phyloP scores from a whole-genome alignment of 2,113 vertebrate genomes.

The Amphiprion ocellaris region DNA sequence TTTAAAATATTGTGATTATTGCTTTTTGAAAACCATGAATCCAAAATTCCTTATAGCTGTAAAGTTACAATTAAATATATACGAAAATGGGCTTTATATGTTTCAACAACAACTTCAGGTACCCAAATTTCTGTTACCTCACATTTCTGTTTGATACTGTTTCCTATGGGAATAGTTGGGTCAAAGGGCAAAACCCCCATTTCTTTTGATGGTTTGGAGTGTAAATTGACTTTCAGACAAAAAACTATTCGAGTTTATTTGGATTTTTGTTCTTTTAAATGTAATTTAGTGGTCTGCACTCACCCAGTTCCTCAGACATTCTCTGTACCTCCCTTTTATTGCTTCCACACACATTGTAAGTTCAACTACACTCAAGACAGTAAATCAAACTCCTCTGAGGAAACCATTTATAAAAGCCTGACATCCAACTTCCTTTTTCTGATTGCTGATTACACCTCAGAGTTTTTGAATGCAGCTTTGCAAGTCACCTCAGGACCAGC shows the following conservation, averaged over 20 bases:
- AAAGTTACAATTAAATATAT: constrained; percentile 6
- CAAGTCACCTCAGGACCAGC: constrained; percentile 56
- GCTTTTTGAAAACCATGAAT: too few species aligned
- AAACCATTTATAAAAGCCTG: constrained; percentile 70
- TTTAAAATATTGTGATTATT: background rate
- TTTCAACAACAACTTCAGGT: constrained; percentile 31
- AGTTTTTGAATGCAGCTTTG: constrained; percentile 64
- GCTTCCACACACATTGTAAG: constrained; percentile 35
- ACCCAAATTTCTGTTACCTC: constrained; percentile 4
- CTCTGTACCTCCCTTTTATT: constrained; percentile 15
- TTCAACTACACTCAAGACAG: constrained; percentile 47
- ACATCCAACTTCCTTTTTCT: constrained; percentile 77
- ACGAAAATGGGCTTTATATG: constrained; percentile 10
- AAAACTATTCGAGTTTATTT: constrained; percentile 26
- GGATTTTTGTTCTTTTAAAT: constrained; percentile 42
- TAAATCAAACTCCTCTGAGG: constrained; percentile 75
- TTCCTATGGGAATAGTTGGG: background rate
- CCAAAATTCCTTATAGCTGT: too few species aligned
- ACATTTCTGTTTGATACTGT: background rate
- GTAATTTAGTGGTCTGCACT: constrained; percentile 52
- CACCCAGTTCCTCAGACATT: constrained; percentile 24
- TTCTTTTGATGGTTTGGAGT: constrained; percentile 19
- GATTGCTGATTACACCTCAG: constrained; percentile 80
- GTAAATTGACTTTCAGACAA: constrained; percentile 7
- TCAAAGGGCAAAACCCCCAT: constrained; percentile 25